Conservation (phyloP, 2,797 vertebrate genomes). For the Sylvia borin region DNA sequence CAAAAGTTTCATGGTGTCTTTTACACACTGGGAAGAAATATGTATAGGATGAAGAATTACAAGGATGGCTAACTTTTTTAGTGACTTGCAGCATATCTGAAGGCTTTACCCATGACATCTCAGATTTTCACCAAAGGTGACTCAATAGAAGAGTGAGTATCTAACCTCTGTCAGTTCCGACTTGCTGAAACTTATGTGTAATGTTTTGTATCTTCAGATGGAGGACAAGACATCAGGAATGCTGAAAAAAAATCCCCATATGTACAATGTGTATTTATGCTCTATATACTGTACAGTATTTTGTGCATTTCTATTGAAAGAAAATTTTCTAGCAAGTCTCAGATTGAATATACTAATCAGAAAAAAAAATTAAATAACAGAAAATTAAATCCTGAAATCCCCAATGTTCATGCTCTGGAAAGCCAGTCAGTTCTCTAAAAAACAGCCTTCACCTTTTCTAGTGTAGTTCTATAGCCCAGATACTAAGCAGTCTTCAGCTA, state of each 20-base stretch:
- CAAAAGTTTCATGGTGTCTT: not conserved
- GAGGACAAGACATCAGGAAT: not conserved
- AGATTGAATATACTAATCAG: not conserved
- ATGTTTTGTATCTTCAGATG: not conserved
- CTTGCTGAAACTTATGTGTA: not conserved
- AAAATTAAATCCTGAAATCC: not conserved
- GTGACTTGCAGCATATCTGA: not conserved
- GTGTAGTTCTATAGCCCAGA: not conserved
- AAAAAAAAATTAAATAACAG: not conserved
- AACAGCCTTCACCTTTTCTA: not conserved
- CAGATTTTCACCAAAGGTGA: not conserved
- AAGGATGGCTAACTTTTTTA: not conserved
- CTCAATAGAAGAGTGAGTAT: not conserved
- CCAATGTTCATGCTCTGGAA: not conserved
- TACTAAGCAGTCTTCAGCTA: not conserved
- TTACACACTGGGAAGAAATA: not conserved
- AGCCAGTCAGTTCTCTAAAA: not conserved
- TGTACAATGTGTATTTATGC: accelerated
- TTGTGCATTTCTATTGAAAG: not conserved
- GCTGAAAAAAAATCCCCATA: not conserved
- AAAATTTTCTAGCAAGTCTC: not conserved
- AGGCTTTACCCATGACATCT: not conserved
- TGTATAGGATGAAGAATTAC: not conserved
- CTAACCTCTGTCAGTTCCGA: not conserved
- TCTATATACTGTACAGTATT: not conserved